Base-by-base conservation (phyloP, 2,888 invertebrate genomes). In the Caenorhabditis afra region DNA sequence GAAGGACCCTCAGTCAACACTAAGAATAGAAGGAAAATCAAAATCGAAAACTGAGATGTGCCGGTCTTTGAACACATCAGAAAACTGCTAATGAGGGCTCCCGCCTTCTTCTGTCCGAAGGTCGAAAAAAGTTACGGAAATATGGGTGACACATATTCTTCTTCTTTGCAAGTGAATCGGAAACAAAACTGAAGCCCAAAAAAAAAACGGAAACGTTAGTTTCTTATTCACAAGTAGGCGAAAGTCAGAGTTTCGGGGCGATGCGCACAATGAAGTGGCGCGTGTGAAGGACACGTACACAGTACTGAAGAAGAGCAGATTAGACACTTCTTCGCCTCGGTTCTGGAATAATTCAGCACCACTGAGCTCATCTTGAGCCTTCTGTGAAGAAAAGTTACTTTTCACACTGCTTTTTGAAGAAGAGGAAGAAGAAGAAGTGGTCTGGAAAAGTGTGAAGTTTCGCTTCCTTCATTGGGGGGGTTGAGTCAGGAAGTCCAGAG, bases 331-430 rank as follows among this genome's bases (percentile, higher is more conserved):
- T 49, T 73, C 39, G 22, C 41, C 39, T 18, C 64, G 39, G 50
- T 58, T 73, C 50, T 64, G 64, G 64, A 73, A 73, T 73, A 35
- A 73, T 73, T 73, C 73, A 73, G 22, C 23, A 73, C 52, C 55
- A 41, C 49, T 41, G 57, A 55, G 62, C 71, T 53, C 70, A 61
- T 59, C 59, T 49, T 58, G 57, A 58, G 58, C 37, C 39, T 39
- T 23, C 52, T 71, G 71, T 61, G 64, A 35, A 49, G 39, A 37
- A 73, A 45, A 50, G 47, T n/a, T 55, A 62, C 55, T 55, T 62
- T 71, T 29, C 45, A n/a, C n/a, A n/a, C n/a, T n/a, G n/a, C n/a
- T n/a, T n/a, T n/a, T n/a, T n/a, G n/a, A 62, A 55, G 53, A 18
- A 29, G 53, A 29, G 14, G 41, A 49, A 5, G 37, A 11, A 12